Evolutionary conservation across 2,888 invertebrate species (phyloP), one percentile per base, ranked within the genome.

Genomic region (Spilosoma lubricipeda): DNA sequence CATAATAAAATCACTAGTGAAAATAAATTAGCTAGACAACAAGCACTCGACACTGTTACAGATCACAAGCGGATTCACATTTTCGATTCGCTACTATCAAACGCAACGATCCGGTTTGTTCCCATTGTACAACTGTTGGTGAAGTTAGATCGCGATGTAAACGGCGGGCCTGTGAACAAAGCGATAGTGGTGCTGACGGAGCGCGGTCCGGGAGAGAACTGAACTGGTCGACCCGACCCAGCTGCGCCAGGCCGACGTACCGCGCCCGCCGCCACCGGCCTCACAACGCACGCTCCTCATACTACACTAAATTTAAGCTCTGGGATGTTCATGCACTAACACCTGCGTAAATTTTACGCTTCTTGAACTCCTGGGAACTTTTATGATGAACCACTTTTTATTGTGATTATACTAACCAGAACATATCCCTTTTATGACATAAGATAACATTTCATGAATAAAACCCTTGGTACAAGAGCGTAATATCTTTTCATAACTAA

Each of bases 201-300:
- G 67, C 87, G 87, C 83, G 80, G 85, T 89, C 91, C 90, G 90
- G 91, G 90, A 84, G 87, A 86, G 84, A 84, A 91, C 91, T 91
- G 84, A 84, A 91, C 91, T 91, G 91, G 77, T 77, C 82, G 81
- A 70, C 74, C 77, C 72, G 84, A 84, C 86, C 85, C 84, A 84
- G 84, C 75, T 80, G 81, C 88, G 87, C 82, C 81, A 81, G 79
- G 76, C 81, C 68, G 66, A 59, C n/a, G 18, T 56, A 77, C 85
- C 82, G 85, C 83, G 83, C 83, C 83, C 85, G 85, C 85, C 84
- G 75, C 83, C 87, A 82, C 73, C 72, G 36, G 66, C 75, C 75
- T 71, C 68, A 76, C 80, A 81, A 77, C 80, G 79, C 81, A 73
- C 77, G 77, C 74, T 72, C 70, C 67, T 67, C 48, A 64, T 39